A percentile compares a stretch with the other conserved stretches of the same genome.
These are phyloP conservation scores for Larimichthys polyactis DNA, from an alignment of 2,113 vertebrate species.

Conservation along the genomic window DNA sequence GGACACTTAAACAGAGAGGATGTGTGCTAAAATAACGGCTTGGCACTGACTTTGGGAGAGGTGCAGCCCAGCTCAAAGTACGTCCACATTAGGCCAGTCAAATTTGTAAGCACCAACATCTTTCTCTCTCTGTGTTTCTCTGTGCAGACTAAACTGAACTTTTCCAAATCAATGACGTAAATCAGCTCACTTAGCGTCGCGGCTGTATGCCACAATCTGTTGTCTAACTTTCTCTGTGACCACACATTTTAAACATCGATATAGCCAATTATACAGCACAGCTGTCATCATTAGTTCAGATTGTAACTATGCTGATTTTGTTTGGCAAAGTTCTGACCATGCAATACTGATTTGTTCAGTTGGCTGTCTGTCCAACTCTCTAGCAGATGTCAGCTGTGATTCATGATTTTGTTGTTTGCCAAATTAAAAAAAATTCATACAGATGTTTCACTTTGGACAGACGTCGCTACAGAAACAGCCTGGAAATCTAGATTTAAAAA, in stretches of 20 bases:
- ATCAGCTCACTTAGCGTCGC: no score
- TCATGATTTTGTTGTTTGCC: not conserved
- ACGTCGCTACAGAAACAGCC: not conserved
- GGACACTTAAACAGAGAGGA: conserved; percentile 31
- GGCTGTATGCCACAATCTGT: no score
- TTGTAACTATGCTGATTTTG: not conserved
- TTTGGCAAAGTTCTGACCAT: not conserved
- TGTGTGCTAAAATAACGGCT: conserved; percentile 24
- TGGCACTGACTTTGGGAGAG: not conserved
- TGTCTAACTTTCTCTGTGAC: not conserved
- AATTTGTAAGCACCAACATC: not conserved
- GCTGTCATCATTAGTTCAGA: not conserved
- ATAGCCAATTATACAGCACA: not conserved
- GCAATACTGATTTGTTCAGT: not conserved
- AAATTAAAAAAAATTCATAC: not conserved
- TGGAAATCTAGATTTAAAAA: not conserved
- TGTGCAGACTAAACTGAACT: not conserved
- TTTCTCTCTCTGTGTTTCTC: not conserved
- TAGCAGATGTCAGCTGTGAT: not conserved
- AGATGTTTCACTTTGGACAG: not conserved
- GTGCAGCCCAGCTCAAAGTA: not conserved
- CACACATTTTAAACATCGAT: not conserved
- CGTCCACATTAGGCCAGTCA: not conserved
- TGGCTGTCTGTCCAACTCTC: not conserved
- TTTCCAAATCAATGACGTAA: not conserved